Evolutionary conservation across 2,113 vertebrate species (phyloP).

Genomic region (Blennius ocellaris): DNA sequence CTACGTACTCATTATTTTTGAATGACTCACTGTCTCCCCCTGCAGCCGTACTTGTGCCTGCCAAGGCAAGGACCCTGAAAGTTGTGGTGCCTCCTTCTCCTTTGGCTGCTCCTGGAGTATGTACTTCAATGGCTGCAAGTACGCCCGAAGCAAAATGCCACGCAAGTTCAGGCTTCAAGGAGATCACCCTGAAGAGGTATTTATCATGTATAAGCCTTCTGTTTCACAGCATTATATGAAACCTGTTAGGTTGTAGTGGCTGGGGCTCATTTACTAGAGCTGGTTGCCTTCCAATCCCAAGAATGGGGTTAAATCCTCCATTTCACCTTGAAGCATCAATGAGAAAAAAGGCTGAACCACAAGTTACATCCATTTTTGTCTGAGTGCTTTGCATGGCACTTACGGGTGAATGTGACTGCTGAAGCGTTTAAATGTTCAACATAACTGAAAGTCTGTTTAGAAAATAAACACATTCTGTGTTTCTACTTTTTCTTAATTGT

Average conservation of each 20-base stretch:
- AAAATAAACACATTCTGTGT: neutral
- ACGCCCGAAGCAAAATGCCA: constrained; percentile 95
- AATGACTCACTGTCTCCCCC: constrained; percentile 55
- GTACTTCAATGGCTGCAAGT: constrained; percentile 99
- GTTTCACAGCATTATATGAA: neutral
- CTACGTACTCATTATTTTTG: too few species aligned
- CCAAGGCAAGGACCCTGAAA: constrained; percentile 95
- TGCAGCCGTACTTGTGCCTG: constrained; percentile 97
- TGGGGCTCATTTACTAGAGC: too few species aligned
- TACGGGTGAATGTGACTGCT: too few species aligned
- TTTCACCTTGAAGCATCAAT: too few species aligned
- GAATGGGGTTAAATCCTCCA: too few species aligned
- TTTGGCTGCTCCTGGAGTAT: constrained; percentile 99
- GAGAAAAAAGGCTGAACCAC: too few species aligned
- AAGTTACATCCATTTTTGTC: too few species aligned
- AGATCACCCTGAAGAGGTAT: constrained; percentile 94
- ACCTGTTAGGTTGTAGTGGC: neutral
- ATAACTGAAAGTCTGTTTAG: neutral
- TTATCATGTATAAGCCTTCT: neutral
- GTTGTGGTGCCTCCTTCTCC: constrained; percentile 96
- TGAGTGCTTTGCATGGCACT: too few species aligned
- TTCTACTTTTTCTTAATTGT: constrained; percentile 18
- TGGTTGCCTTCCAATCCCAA: too few species aligned
- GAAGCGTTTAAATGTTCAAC: too few species aligned
- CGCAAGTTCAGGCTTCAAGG: constrained; percentile 97